Base-by-base conservation (phyloP, 1,140 invertebrate genomes). In the Meloidogyne exigua region DNA sequence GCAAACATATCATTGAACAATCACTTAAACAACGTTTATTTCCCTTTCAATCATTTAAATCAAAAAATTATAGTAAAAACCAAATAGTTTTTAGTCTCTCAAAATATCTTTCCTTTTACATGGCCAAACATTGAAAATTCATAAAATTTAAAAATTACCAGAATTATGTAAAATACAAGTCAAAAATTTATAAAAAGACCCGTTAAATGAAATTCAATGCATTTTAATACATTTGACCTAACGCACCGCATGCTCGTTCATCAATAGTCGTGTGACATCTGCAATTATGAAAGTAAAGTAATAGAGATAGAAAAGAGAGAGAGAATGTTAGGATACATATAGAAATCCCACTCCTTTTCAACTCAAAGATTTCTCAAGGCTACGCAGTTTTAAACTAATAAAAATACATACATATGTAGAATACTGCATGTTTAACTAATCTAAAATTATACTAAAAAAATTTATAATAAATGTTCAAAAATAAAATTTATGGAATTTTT, bases 21-120 rank as follows among this genome's bases (percentile, higher is more conserved):
- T 39, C 3, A 4, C 9, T 7, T 32, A 39, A 39, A 39, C 0
- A 39, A 39, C 21, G 18, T 57, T 9, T 57, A n/a, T n/a, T n/a
- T 57, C 7, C 49, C 49, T 57, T 44, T 57, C 49, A 57, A 57
- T 57, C 49, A 57, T 57, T 57, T 57, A 57, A 57, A 57, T n/a
- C 18, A 13, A 18, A 49, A 49, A 13, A 49, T 18, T 18, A 9
- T 9, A 42, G 12, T 12, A 4, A 11, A 13, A 4, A 13, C 4
- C 15, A 13, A 44, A n/a, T n/a, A n/a, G 21, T n/a, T n/a, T 57
- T 57, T n/a, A n/a, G n/a, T 57, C 21, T n/a, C 18, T 57, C 2
- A 44, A 15, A 44, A n/a, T 57, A 1, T n/a, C 21, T 9, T n/a
- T 57, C 18, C n/a, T 57, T 7, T n/a, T 57, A 7, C 49, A 10